Conservation (phyloP, 2,888 invertebrate species). For the Plemyria rubiginata region DNA sequence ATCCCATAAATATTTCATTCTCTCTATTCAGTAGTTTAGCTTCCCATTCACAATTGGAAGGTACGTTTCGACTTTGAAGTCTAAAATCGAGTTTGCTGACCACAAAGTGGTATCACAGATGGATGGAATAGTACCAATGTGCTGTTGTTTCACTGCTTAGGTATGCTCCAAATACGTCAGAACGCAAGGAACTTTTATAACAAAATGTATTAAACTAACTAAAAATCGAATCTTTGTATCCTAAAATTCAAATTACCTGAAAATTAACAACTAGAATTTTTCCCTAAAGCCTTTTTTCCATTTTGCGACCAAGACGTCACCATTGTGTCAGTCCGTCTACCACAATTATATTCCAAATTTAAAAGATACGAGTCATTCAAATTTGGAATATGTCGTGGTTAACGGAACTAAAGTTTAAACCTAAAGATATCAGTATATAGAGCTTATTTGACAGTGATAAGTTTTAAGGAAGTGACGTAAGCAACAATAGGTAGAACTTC, state of each 20-base stretch:
- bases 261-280: no score
- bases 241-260: no score
- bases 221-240: no score
- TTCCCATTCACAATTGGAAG: slow-evolving; percentile 35
- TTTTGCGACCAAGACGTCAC: no score
- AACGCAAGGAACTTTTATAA: neutral
- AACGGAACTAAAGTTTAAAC: neutral
- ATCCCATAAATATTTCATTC: slow-evolving; percentile 27
- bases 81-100: slow-evolving; percentile 81
- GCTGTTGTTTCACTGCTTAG: slow-evolving; percentile 1
- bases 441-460: neutral
- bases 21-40: slow-evolving; percentile 18
- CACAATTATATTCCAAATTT: neutral
- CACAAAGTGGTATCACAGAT: slow-evolving; percentile 55
- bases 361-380: no score
- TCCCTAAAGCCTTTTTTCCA: no score
- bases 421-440: neutral
- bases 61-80: slow-evolving; percentile 74
- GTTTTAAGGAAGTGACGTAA: neutral
- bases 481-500: slow-evolving; percentile 20
- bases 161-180: neutral
- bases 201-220: no score
- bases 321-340: no score
- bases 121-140: neutral
- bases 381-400: no score